Conservation (phyloP, 2,888 invertebrate species). For the Orthonychiurus folsomi region DNA sequence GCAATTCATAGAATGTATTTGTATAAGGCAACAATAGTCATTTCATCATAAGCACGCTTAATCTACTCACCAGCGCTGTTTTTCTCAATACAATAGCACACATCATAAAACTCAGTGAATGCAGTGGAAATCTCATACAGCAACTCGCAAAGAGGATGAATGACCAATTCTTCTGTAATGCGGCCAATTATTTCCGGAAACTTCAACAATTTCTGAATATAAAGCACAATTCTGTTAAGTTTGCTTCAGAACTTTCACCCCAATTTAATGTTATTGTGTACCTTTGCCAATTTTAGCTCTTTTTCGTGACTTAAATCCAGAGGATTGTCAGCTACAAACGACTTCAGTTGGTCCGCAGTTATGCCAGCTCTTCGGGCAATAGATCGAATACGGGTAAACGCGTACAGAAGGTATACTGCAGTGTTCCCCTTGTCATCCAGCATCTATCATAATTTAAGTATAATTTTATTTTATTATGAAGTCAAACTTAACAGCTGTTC, state of each 20-base stretch:
- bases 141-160: constrained; percentile 88
- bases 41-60: too few relatives aligned
- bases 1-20: constrained; percentile 38
- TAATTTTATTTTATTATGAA: neutral
- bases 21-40: too few relatives aligned
- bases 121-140: constrained; percentile 86
- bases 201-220: constrained; percentile 55
- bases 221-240: neutral
- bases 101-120: constrained; percentile 95
- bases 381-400: constrained; percentile 84
- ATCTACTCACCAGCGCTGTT: constrained; percentile 51
- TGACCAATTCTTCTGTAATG: constrained; percentile 67
- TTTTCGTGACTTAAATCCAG: constrained; percentile 75
- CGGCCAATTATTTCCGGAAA: constrained; percentile 79
- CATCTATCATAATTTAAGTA: constrained; percentile 55
- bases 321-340: constrained; percentile 53
- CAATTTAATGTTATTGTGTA: constrained; percentile 40
- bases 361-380: constrained; percentile 72
- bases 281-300: constrained; percentile 89
- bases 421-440: constrained; percentile 98
- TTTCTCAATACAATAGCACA: constrained; percentile 94
- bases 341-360: constrained; percentile 53
- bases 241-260: too few relatives aligned
- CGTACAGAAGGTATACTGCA: constrained; percentile 92
- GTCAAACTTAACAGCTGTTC: too few relatives aligned